Conservation (phyloP, 2,113 vertebrate species). For the Rhadina sibilatrix region DNA sequence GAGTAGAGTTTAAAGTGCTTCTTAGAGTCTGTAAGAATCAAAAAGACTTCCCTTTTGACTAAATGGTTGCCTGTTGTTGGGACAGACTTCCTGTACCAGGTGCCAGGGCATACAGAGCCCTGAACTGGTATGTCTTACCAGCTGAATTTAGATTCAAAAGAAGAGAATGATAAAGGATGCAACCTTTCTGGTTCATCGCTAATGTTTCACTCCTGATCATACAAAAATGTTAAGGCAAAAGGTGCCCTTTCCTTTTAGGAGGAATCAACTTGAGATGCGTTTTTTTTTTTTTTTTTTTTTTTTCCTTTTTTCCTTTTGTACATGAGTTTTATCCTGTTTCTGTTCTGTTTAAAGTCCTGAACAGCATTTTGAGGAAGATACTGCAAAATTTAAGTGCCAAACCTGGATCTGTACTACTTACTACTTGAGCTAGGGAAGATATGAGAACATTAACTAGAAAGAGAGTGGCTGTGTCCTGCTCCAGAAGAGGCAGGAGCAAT, state of each 20-base stretch:
- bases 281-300: not conserved
- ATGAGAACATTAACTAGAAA: not conserved
- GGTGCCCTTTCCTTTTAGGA: not conserved
- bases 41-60: not conserved
- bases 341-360: not conserved
- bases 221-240: not conserved
- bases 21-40: not conserved
- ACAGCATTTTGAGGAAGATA: not conserved
- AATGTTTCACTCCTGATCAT: not conserved
- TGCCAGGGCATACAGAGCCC: not conserved
- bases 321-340: not conserved
- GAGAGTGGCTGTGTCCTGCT: accelerated
- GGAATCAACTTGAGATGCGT: not conserved
- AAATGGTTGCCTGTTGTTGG: not conserved
- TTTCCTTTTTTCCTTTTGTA: accelerated
- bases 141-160: not conserved
- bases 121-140: not conserved
- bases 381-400: not conserved
- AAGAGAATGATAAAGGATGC: not conserved
- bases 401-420: not conserved
- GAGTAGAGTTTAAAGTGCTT: not conserved
- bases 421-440: not conserved
- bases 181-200: not conserved
- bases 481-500: not conserved
- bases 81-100: not conserved